These are phyloP conservation scores for Nebria ingens DNA, from an alignment of 1,140 invertebrate species.

Conservation along the genomic window DNA sequence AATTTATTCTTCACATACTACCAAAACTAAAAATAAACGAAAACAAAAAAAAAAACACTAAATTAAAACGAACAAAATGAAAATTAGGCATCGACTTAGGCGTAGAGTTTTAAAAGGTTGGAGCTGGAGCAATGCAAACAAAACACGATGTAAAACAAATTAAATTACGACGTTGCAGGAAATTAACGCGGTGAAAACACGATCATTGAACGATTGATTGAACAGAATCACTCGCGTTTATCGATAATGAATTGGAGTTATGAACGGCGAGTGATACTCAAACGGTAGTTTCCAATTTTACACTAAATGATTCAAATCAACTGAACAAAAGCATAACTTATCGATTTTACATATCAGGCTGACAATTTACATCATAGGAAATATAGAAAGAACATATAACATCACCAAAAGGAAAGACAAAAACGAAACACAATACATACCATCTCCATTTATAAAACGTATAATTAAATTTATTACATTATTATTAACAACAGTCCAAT, in stretches of 20 bases:
- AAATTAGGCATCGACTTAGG: no score
- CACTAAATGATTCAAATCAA: no score
- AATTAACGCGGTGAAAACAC: background rate
- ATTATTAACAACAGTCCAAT: background rate
- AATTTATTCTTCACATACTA: background rate
- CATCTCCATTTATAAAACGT: background rate
- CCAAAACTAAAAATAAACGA: background rate
- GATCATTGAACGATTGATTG: background rate
- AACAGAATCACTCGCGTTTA: background rate
- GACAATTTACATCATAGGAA: no score
- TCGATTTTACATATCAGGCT: no score
- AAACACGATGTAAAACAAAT: background rate
- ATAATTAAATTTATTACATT: constrained; percentile 1
- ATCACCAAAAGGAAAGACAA: background rate
- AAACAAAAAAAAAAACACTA: background rate
- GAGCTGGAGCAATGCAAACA: background rate
- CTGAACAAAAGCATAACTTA: no score
- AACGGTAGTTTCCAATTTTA: no score
- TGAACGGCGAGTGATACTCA: no score
- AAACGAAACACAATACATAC: no score
- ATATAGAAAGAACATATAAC: background rate
- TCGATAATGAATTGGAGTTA: background rate
- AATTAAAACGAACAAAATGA: background rate
- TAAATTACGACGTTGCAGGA: background rate
- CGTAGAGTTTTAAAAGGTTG: no score